Percentiles rank a stretch among this genome's conserved stretches.
Conservation (phyloP, 2,797 vertebrate species). For the Thaleichthys pacificus region DNA sequence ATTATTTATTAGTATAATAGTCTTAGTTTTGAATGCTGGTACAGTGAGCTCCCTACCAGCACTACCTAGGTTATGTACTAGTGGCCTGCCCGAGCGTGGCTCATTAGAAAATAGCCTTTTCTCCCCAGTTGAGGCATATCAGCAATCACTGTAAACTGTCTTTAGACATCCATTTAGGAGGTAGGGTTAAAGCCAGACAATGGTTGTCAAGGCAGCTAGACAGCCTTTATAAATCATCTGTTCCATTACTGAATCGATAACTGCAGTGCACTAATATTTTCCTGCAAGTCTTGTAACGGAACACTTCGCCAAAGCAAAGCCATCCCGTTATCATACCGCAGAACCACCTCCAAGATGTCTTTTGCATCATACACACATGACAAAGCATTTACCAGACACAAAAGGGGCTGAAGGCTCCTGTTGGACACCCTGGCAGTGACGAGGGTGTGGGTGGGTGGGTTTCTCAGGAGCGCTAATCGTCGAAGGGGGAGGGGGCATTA, state of each 20-base stretch:
- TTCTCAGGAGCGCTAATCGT: not conserved
- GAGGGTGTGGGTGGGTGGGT: not conserved
- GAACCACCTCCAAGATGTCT: not conserved
- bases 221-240: conserved; percentile 91
- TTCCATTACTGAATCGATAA: conserved; percentile 98
- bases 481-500: conserved; percentile 67
- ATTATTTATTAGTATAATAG: too few species aligned
- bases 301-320: conserved; percentile 80
- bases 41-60: too few species aligned
- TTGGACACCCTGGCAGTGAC: not conserved
- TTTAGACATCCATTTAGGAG: conserved; percentile 82
- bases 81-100: conserved; percentile 30
- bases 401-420: too few species aligned
- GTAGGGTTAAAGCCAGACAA: conserved; percentile 81
- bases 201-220: conserved; percentile 82
- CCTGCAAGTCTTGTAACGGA: conserved; percentile 75
- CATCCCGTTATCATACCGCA: conserved; percentile 49
- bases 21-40: too few species aligned
- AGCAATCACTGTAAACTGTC: conserved; percentile 68
- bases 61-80: too few species aligned
- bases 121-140: conserved; percentile 34
- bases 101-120: conserved; percentile 57
- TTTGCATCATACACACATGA: conserved; percentile 28
- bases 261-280: conserved; percentile 79
- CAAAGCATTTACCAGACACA: not conserved